Evolutionary conservation across 2,888 invertebrate species (phyloP), one percentile per base, ranked within the genome.

Genomic region (Thyatira batis): DNA sequence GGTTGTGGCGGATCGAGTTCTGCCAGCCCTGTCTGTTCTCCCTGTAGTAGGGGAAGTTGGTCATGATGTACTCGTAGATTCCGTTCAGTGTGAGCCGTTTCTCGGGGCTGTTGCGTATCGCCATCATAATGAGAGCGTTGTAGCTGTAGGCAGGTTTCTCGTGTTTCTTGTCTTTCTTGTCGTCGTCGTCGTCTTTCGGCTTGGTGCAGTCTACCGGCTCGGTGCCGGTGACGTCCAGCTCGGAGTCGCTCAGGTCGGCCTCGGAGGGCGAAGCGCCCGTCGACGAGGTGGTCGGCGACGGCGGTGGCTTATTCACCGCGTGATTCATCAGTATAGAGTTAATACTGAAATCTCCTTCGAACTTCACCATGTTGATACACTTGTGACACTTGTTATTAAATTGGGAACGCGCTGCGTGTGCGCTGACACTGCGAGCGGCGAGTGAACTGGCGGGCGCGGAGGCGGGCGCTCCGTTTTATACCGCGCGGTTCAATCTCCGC

Each of bases 111-210:
- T 97, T 97, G 44, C 98, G 93, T 56, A 99, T 99, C 8, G 99
- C 99, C 99, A 99, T 99, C 98, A 99, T 99, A 73, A 99, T 99
- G 50, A 99, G 93, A 0, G 99, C 99, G 90, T 99, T 99, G 93
- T 99, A 99, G 81, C 98, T 98, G 92, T 97, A 99, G 0, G 98
- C 97, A 0, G 99, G 99, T 76, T 99, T 99, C 76, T 98, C 98
- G 78, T 96, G 95, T 72, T 95, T 96, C 65, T 95, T 95, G 59
- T 88, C 86, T 49, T 87, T 86, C 55, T 87, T 87, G 39, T 83
- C 73, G 52, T 68, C 77, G 52, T 85, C 84, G 44, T 73, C 78
- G 46, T 84, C 82, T 49, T 86, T 89, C 6, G 87, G 93, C 56
- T 94, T 94, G 49, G 94, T 92, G 82, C 95, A 95, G 81, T 96